Base-by-base conservation (phyloP, 2,113 vertebrate genomes). In the Sinocyclocheilus rhinocerous region DNA sequence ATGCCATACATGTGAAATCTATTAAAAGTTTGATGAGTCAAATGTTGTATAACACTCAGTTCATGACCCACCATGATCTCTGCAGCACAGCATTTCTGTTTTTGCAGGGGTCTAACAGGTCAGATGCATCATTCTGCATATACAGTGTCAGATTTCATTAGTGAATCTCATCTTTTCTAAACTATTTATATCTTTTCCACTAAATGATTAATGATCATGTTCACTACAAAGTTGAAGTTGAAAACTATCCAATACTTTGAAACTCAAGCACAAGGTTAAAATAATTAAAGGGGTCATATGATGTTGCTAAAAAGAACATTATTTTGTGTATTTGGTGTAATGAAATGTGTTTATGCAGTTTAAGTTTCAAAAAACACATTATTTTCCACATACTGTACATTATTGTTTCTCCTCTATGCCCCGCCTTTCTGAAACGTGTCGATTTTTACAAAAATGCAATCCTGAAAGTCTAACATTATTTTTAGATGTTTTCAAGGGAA, bases 61-160 rank as follows among this genome's bases (percentile, higher is more conserved):
- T 79, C 77, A 80, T 81, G 59, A 81, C 39, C 78, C 59, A 20
- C 59, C 15, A 26, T 81, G 59, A 81, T 61, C 39, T 26, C 48
- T 33, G 52, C 15, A 75, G 12, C 12, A 4, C 39, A 18, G 18
- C 79, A 48, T 26, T 42, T 65, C 36, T 61, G 2, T 42, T 29
- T 16, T 42, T 24, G 7, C 26, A 57, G n/a, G 10, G 4, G 59
- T 67, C 59, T 20, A 65, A 48, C 9, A 10, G 15, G 11, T 76
- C 13, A n/a, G 5, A 45, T 13, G 42, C 36, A 76, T 75, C 39
- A 48, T 45, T 10, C 36, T 45, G 22, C 3, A 22, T 65, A 65
- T 65, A 65, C 20, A 72, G 36, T 42, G 9, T 73, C 10, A 22
- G 10, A 73, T 73, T 73, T 73, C 20, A 72, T 70, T 8, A 70